These are phyloP conservation scores for Tipula vernalis DNA, from an alignment of 2,888 invertebrate genomes.

Conservation along the genomic window DNA sequence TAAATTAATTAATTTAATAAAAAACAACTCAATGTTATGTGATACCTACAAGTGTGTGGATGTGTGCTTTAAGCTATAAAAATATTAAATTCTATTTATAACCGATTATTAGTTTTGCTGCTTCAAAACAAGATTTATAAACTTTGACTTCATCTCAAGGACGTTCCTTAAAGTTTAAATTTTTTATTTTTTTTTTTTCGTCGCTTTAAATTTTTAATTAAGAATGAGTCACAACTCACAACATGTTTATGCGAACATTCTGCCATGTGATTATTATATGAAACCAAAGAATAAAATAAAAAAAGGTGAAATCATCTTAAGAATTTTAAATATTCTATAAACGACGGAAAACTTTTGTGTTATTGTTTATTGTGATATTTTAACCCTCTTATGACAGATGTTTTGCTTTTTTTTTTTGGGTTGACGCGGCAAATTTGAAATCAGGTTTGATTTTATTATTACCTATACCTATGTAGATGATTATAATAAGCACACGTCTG, in stretches of 20 bases:
- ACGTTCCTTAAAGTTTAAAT: not conserved
- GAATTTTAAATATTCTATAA: not conserved
- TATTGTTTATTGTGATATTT: not conserved
- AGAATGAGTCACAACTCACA: not conserved
- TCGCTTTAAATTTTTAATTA: not conserved
- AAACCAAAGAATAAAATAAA: not conserved
- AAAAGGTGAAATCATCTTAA: not conserved
- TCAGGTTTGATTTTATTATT: not conserved
- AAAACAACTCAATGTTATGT: not conserved
- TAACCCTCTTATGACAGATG: not conserved
- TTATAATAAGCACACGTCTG: not conserved
- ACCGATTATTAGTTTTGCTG: not conserved
- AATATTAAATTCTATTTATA: not conserved
- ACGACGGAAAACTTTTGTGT: not conserved
- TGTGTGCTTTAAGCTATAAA: not conserved
- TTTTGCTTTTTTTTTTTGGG: not conserved
- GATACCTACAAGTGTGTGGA: not conserved
- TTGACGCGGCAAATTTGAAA: not conserved
- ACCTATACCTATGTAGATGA: not conserved
- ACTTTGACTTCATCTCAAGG: not conserved
- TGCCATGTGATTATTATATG: not conserved
- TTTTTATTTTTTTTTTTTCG: no score
- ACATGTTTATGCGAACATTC: not conserved
- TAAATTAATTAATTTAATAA: not conserved
- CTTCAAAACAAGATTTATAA: not conserved